Conservation (phyloP, 2,888 invertebrate species). For the Chymomyza caudatula region DNA sequence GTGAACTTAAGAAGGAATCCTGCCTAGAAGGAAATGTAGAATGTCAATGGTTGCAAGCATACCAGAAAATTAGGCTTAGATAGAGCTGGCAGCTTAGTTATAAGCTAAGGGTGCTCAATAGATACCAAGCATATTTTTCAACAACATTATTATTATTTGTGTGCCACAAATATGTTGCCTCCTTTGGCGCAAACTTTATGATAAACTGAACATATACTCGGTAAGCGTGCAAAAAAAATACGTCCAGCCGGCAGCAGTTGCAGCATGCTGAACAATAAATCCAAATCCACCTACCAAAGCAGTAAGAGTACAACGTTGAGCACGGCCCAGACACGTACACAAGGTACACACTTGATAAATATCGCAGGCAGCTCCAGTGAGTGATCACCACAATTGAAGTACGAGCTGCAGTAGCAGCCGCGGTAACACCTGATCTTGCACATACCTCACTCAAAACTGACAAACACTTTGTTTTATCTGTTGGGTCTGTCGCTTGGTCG, state of each 20-base stretch:
- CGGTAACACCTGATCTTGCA: slow-evolving; percentile 36
- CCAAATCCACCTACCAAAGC: slow-evolving; percentile 5
- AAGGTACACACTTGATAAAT: neutral
- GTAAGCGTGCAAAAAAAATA: neutral
- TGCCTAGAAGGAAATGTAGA: too few relatives aligned
- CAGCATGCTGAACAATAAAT: neutral
- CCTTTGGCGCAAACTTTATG: neutral
- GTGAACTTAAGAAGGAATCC: too few relatives aligned
- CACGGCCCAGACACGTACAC: neutral
- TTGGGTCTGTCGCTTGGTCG: slow-evolving; percentile 44
- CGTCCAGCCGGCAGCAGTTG: too few relatives aligned
- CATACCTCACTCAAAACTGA: slow-evolving; percentile 71
- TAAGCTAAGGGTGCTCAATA: too few relatives aligned
- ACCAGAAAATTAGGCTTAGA: too few relatives aligned
- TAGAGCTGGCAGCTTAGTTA: too few relatives aligned
- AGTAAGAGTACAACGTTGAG: neutral
- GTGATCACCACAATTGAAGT: slow-evolving; percentile 52
- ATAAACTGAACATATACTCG: neutral
- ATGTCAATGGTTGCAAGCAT: too few relatives aligned
- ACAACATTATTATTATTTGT: too few relatives aligned
- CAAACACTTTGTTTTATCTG: slow-evolving; percentile 70
- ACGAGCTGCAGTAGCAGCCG: slow-evolving; percentile 22
- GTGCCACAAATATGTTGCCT: neutral
- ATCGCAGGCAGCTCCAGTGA: slow-evolving; percentile 30
- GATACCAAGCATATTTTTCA: too few relatives aligned